These are phyloP conservation scores for Phrixothrix hirtus DNA, from an alignment of 2,888 invertebrate species.

Conservation along the genomic window DNA sequence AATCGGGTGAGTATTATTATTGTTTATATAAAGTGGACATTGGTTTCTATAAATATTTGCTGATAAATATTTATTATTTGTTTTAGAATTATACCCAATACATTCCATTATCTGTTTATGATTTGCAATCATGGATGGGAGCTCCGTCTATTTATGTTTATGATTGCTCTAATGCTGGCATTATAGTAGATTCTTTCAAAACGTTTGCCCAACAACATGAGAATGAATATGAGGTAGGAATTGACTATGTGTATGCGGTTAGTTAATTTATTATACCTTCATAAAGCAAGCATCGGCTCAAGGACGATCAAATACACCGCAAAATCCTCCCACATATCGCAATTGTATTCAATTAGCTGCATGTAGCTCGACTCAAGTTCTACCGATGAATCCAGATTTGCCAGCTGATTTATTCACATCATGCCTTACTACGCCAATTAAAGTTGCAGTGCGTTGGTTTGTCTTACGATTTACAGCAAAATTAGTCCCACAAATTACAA, in stretches of 20 bases:
- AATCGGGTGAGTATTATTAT: slow-evolving; percentile 84
- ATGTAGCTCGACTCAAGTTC: slow-evolving; percentile 87
- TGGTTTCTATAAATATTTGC: too few relatives aligned
- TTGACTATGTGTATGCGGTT: neutral
- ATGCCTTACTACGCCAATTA: slow-evolving; percentile 97
- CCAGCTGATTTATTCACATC: slow-evolving; percentile 98
- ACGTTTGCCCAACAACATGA: slow-evolving; percentile 91
- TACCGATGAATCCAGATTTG: slow-evolving; percentile 96
- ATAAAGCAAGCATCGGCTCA: slow-evolving; percentile 11
- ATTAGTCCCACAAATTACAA: slow-evolving; percentile 78
- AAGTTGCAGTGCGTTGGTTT: slow-evolving; percentile 94
- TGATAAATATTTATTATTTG: too few relatives aligned
- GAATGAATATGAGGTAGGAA: slow-evolving; percentile 69
- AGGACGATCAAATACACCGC: slow-evolving; percentile 22
- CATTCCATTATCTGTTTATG: slow-evolving; percentile 97
- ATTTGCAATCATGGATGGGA: slow-evolving; percentile 99
- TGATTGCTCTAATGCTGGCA: slow-evolving; percentile 98
- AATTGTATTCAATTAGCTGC: slow-evolving; percentile 97
- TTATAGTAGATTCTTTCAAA: slow-evolving; percentile 89
- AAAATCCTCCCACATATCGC: slow-evolving; percentile 67
- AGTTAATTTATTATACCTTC: too few relatives aligned
- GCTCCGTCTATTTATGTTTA: slow-evolving; percentile 98
- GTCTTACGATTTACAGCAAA: slow-evolving; percentile 82
- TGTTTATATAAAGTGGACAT: too few relatives aligned
- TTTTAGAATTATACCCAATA: slow-evolving; percentile 98